These are phyloP conservation scores for fruit fly (Drosophila melanogaster) DNA, from an alignment of 1,140 invertebrate species.

Conservation along the genomic window Release_6_plus_ISO1_MT NT_037436.4:13985001-13985500, in stretches of 20 bases:
- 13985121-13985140: conserved; percentile 84
- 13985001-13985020: too few relatives aligned
- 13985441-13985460: conserved; percentile 39
- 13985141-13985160: conserved; percentile 81
- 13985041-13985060: too few relatives aligned
- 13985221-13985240: conserved; percentile 22
- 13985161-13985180: conserved; percentile 81
- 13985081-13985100: too few relatives aligned
- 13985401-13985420: conserved; percentile 55
- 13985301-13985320: conserved; percentile 3
- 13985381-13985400: conserved; percentile 69
- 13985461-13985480: conserved; percentile 66
- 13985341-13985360: conserved; percentile 65
- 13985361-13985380: conserved; percentile 74
- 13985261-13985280: conserved; percentile 9
- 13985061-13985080: too few relatives aligned
- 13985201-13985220: conserved; percentile 69
- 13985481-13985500: conserved; percentile 72
- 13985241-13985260: neutral
- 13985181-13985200: conserved; percentile 82
- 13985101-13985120: conserved; percentile 42
- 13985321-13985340: conserved; percentile 35
- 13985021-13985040: too few relatives aligned
- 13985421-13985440: conserved; percentile 49
- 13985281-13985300: conserved; percentile 26